These are phyloP conservation scores for Artemia franciscana DNA, from an alignment of 1,140 invertebrate species.

Conservation along the genomic window DNA sequence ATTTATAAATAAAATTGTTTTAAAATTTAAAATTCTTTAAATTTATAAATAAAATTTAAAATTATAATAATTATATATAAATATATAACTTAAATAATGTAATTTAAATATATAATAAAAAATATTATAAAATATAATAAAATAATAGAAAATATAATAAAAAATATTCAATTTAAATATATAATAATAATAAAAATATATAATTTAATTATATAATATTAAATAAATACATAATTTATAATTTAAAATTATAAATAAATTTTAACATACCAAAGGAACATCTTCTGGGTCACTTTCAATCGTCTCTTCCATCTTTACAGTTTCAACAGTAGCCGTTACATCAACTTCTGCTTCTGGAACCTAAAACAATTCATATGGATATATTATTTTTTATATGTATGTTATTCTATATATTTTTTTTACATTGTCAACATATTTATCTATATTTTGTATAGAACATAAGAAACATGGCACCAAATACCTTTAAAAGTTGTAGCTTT, in stretches of 20 bases:
- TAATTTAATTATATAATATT: too few relatives aligned
- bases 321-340: too few relatives aligned
- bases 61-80: too few relatives aligned
- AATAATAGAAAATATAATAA: not conserved
- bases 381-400: not conserved
- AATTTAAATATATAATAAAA: not conserved
- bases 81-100: not conserved
- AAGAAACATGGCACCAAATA: not conserved
- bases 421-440: not conserved
- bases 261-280: constrained; percentile 37
- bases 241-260: too few relatives aligned
- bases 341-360: not conserved
- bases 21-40: too few relatives aligned
- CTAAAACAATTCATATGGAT: not conserved
- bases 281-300: constrained; percentile 34
- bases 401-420: not conserved
- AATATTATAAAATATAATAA: not conserved
- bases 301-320: not conserved
- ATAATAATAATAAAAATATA: not conserved
- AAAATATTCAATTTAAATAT: not conserved
- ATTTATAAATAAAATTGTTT: too few relatives aligned
- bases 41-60: too few relatives aligned
- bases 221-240: too few relatives aligned
- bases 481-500: not conserved
- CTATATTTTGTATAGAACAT: not conserved